A percentile compares a stretch with the other conserved stretches of the same genome.
These are phyloP conservation scores for Proteles cristata DNA, from an alignment of 2,113 vertebrate species.

Conservation along the genomic window DNA sequence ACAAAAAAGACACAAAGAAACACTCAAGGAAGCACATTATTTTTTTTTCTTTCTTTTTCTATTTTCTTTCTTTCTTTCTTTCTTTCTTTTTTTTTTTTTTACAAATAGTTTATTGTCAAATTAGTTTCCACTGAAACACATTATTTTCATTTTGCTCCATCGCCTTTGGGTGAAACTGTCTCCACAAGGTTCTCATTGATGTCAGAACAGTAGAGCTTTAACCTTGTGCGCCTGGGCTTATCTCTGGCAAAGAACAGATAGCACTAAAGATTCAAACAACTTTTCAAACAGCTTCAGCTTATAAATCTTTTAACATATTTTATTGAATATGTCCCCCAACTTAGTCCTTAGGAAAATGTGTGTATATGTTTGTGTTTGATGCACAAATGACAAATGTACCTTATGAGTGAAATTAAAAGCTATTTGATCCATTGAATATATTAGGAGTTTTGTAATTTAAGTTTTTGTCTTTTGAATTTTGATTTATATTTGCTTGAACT, in stretches of 20 bases:
- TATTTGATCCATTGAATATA: background rate
- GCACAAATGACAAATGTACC: background rate
- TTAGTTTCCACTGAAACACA: background rate
- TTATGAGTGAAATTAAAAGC: background rate
- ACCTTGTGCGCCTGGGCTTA: background rate
- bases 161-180: constrained; percentile 37
- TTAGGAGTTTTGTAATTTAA: background rate
- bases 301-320: background rate
- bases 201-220: background rate
- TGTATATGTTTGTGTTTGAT: background rate
- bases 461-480: background rate
- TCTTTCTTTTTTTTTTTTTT: no score
- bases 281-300: constrained; percentile 25
- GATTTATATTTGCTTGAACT: constrained; percentile 22
- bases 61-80: no score
- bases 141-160: constrained; percentile 54
- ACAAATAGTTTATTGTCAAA: no score
- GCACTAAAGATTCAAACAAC: background rate
- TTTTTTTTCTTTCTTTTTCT: background rate
- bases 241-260: background rate
- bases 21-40: constrained; percentile 48
- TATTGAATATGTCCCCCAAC: background rate
- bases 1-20: background rate
- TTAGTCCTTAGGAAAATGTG: background rate
- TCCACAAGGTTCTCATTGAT: constrained; percentile 62